phyloP scores from a whole-genome alignment of 2,888 invertebrate genomes.

The Ormyrus rosae region DNA sequence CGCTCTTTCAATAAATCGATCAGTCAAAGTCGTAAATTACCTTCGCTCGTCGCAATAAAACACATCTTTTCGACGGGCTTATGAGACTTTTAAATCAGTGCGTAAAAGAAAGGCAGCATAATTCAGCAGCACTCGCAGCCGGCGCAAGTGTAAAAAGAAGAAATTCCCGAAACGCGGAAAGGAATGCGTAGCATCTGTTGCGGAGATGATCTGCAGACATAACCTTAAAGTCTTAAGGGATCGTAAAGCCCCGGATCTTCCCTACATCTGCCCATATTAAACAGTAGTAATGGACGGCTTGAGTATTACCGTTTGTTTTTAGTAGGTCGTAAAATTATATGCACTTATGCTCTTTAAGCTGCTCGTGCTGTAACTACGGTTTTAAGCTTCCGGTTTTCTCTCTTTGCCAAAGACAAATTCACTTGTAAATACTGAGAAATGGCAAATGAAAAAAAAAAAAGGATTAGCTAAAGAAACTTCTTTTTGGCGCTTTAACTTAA shows the following conservation, averaged over 20 bases:
- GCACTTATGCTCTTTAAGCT: background rate
- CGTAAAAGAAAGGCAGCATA: too few species aligned
- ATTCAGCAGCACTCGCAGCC: background rate
- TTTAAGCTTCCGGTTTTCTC: background rate
- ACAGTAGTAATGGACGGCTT: slow-evolving; percentile 13
- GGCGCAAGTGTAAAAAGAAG: background rate
- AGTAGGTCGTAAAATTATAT: slow-evolving; percentile 6
- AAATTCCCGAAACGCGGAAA: background rate
- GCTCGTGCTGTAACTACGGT: too few species aligned
- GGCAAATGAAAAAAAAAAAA: too few species aligned
- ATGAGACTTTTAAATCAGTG: too few species aligned
- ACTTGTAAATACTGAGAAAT: background rate
- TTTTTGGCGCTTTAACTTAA: too few species aligned
- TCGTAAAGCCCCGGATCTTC: slow-evolving; percentile 24
- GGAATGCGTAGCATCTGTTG: slow-evolving; percentile 1
- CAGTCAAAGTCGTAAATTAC: too few species aligned
- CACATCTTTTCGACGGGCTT: too few species aligned
- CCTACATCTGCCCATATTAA: slow-evolving; percentile 31
- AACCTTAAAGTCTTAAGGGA: slow-evolving; percentile 17
- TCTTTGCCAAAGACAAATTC: background rate
- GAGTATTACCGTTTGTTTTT: slow-evolving; percentile 14
- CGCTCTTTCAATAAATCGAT: too few species aligned
- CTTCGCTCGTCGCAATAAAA: too few species aligned
- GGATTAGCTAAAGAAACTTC: too few species aligned
- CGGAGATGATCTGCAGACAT: slow-evolving; percentile 1